Conservation (phyloP, 2,888 invertebrate genomes). For the Pollenia angustigena region DNA sequence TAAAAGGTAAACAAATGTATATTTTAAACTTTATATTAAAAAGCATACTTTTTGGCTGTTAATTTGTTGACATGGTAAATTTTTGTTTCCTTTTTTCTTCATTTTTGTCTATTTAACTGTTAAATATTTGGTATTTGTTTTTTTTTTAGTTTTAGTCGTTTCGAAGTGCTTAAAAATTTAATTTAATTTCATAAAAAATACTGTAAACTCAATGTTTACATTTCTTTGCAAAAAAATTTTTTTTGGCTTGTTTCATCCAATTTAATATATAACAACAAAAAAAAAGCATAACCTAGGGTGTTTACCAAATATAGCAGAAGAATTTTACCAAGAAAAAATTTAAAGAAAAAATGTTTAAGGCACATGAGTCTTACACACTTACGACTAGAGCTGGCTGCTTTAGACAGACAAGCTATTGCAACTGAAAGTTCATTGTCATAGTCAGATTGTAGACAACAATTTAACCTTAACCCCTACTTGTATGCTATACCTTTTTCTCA, state of each 20-base stretch:
- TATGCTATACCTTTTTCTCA: conserved; percentile 42
- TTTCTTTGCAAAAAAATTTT: conserved; percentile 8
- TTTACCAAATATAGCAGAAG: conserved; percentile 18
- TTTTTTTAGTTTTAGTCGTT: background rate
- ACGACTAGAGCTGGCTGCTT: background rate
- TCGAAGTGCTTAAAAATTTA: conserved; percentile 40
- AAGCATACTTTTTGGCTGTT: conserved; percentile 61
- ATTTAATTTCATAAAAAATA: conserved; percentile 45
- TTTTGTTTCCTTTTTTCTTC: background rate
- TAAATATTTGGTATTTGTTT: conserved; percentile 22
- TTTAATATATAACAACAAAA: conserved; percentile 34
- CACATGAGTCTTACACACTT: conserved; percentile 3
- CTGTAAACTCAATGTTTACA: conserved; percentile 17
- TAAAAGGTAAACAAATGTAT: background rate
- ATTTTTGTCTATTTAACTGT: conserved; percentile 9
- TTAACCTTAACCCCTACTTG: conserved; percentile 67
- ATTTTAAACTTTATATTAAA: background rate
- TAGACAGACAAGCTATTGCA: conserved; percentile 31
- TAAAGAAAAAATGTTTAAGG: conserved; percentile 10
- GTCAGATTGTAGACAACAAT: conserved; percentile 34
- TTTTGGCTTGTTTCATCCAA: conserved; percentile 41
- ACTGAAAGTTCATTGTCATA: conserved; percentile 70
- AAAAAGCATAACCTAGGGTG: conserved; percentile 55
- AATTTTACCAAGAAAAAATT: background rate
- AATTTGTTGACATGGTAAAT: conserved; percentile 34